A percentile compares a stretch with the other conserved stretches of the same genome.
phyloP scores from a whole-genome alignment of 2,797 vertebrate species.

The Odontamblyopus lacepedii region DNA sequence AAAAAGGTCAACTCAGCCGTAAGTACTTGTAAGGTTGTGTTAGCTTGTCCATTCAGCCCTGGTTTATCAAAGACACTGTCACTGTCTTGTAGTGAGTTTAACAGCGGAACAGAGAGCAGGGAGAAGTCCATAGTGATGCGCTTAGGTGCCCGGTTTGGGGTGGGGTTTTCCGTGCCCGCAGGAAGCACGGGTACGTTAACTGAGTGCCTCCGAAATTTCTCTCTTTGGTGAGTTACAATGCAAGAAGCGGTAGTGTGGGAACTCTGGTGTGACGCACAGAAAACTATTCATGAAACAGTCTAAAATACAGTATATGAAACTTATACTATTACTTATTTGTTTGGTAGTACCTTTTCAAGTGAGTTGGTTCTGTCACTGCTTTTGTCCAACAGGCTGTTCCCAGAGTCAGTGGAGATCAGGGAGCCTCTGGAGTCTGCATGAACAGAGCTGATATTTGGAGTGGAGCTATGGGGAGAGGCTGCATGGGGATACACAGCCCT shows the following conservation, averaged over 20 bases:
- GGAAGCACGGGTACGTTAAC: constrained; percentile 78
- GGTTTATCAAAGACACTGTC: constrained; percentile 26
- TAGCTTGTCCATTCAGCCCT: constrained; percentile 24
- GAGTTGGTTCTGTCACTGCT: constrained; percentile 89
- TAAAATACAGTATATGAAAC: not conserved
- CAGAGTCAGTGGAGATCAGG: constrained; percentile 93
- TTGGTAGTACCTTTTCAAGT: constrained; percentile 85
- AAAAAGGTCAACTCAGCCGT: constrained; percentile 20
- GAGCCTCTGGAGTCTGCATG: constrained; percentile 93
- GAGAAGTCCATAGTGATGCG: constrained; percentile 94
- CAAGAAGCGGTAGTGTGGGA: constrained; percentile 48
- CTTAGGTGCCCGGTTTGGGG: constrained; percentile 70
- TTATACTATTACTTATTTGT: not conserved
- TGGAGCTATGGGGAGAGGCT: constrained; percentile 92
- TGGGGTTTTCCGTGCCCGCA: constrained; percentile 72
- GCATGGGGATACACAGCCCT: not conserved
- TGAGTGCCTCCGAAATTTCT: constrained; percentile 89
- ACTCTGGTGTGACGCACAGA: constrained; percentile 25
- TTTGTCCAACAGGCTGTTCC: constrained; percentile 90
- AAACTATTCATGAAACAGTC: constrained; percentile 4
- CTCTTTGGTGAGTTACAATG: constrained; percentile 72
- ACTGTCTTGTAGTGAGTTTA: constrained; percentile 69
- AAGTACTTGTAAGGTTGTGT: constrained; percentile 69
- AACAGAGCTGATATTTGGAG: constrained; percentile 87
- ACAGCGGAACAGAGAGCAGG: constrained; percentile 75